A percentile compares a stretch with the other conserved stretches of the same genome.
phyloP scores from a whole-genome alignment of 64 coral and sea anemone species.

The Montipora capricornis region DNA sequence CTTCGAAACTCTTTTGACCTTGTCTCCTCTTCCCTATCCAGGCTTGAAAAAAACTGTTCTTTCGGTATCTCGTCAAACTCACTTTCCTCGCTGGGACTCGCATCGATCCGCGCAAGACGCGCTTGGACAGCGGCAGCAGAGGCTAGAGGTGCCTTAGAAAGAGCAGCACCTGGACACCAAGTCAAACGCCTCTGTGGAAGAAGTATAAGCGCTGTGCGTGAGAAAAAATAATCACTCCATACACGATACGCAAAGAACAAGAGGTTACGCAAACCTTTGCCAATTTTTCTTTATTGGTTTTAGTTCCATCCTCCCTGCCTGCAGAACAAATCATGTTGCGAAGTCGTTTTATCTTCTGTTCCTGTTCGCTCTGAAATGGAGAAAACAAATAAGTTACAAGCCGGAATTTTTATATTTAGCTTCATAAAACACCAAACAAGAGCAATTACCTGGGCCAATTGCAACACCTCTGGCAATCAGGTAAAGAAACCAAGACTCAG shows the following conservation, averaged over 20 bases:
- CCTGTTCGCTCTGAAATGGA: slow-evolving; percentile 7
- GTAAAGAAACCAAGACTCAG: too few relatives aligned
- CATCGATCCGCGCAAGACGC: neutral
- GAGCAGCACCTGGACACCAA: slow-evolving; percentile 63
- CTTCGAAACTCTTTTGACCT: neutral
- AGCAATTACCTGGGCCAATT: too few relatives aligned
- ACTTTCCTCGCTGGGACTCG: slow-evolving; percentile 39
- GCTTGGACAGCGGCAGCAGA: slow-evolving; percentile 37
- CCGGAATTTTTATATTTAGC: too few relatives aligned
- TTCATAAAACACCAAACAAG: too few relatives aligned
- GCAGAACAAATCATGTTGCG: slow-evolving; percentile 47
- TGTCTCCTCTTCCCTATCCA: slow-evolving; percentile 32
- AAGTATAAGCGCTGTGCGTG: neutral
- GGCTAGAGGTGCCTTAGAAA: slow-evolving; percentile 44
- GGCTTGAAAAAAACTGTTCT: slow-evolving; percentile 7
- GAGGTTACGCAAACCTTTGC: slow-evolving; percentile 8
- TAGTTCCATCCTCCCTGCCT: neutral
- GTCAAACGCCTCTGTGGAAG: slow-evolving; percentile 46
- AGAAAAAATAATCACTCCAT: neutral
- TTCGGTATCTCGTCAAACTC: slow-evolving; percentile 39
- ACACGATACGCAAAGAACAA: neutral
- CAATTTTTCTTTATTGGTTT: neutral
- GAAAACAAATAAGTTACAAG: too few relatives aligned
- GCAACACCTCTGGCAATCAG: too few relatives aligned
- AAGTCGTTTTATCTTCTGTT: slow-evolving; percentile 24